phyloP scores from a whole-genome alignment of 2,888 invertebrate genomes.

The Spodoptera littoralis region DNA sequence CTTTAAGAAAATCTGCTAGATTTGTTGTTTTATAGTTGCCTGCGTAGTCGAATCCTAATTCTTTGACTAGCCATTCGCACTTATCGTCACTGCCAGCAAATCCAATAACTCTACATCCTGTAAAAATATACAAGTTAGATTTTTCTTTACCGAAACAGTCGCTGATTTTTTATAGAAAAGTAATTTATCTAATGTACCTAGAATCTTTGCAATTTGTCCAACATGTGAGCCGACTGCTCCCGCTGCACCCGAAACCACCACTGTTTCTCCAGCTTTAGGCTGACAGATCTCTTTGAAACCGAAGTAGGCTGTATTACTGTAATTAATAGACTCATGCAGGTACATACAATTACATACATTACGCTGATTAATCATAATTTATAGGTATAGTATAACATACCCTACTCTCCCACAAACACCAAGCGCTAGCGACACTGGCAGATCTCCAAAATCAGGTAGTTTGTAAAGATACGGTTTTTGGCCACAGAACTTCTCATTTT shows the following conservation, averaged over 20 bases:
- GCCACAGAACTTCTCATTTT: conserved; percentile 62
- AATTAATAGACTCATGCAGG: conserved; percentile 27
- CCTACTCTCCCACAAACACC: conserved; percentile 92
- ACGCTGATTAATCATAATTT: neutral
- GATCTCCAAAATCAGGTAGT: conserved; percentile 88
- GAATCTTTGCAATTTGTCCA: conserved; percentile 93
- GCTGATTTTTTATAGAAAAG: too few relatives aligned
- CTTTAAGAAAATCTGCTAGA: conserved; percentile 86
- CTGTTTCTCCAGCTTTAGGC: conserved; percentile 91
- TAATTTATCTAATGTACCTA: conserved; percentile 72
- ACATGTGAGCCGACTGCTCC: conserved; percentile 93
- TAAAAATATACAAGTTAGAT: too few relatives aligned
- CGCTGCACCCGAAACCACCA: conserved; percentile 92
- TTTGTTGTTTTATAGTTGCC: conserved; percentile 92
- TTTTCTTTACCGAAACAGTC: too few relatives aligned
- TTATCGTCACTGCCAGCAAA: conserved; percentile 92
- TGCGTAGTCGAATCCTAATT: conserved; percentile 91
- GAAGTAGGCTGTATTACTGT: conserved; percentile 91
- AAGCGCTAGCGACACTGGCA: conserved; percentile 89
- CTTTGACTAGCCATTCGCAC: conserved; percentile 90
- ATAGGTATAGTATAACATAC: conserved; percentile 71
- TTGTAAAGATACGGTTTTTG: conserved; percentile 73
- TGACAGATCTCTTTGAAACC: conserved; percentile 91
- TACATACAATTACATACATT: neutral
- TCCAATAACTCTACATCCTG: conserved; percentile 91